Conservation (phyloP, 2,888 invertebrate species). For the Lithophane socia region DNA sequence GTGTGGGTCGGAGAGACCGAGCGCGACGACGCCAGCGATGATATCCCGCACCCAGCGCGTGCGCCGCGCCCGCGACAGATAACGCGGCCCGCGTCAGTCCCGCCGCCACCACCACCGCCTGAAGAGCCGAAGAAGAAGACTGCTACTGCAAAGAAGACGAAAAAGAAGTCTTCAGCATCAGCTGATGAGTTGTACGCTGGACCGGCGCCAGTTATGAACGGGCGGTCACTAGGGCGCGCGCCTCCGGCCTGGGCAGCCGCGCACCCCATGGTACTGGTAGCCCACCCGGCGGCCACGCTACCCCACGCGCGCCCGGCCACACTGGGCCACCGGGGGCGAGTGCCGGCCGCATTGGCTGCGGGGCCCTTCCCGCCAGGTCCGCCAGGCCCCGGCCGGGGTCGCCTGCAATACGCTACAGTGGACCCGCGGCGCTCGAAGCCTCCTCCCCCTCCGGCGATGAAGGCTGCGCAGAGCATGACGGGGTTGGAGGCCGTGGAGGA, state of each 20-base stretch:
- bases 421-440: constrained; percentile 92
- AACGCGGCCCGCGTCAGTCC: constrained; percentile 94
- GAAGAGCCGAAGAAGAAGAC: constrained; percentile 92
- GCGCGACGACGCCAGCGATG: constrained; percentile 94
- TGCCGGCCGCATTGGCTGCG: constrained; percentile 90
- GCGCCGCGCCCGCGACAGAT: constrained; percentile 95
- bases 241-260: constrained; percentile 85
- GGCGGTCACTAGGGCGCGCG: constrained; percentile 85
- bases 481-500: constrained; percentile 92
- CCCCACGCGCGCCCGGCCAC: constrained; percentile 87
- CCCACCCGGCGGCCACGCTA: constrained; percentile 86
- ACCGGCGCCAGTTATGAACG: constrained; percentile 86
- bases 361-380: constrained; percentile 85
- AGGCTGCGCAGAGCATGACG: constrained; percentile 92
- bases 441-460: constrained; percentile 91
- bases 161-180: constrained; percentile 90
- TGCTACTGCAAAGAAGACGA: constrained; percentile 88
- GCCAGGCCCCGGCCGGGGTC: constrained; percentile 81
- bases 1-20: constrained; percentile 97
- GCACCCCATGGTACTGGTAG: constrained; percentile 88
- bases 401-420: constrained; percentile 91
- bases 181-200: constrained; percentile 91
- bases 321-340: constrained; percentile 90
- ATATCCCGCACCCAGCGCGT: constrained; percentile 90
- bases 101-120: constrained; percentile 95